A percentile compares a stretch with the other conserved stretches of the same genome.
These are phyloP conservation scores for Arvicola amphibius DNA, from an alignment of 2,797 vertebrate species.

Conservation along the genomic window DNA sequence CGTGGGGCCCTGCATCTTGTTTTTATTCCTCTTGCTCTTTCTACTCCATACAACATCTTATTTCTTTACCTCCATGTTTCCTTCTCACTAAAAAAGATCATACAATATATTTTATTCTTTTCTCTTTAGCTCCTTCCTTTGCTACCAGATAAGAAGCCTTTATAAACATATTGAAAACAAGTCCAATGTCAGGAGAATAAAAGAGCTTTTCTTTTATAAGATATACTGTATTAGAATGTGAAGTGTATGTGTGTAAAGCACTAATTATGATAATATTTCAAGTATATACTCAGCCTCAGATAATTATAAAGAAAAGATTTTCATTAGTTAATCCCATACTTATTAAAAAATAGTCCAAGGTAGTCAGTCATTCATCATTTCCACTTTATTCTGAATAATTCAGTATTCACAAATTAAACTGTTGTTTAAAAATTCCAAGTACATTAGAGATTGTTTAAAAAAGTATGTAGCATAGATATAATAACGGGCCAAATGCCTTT, in stretches of 20 bases:
- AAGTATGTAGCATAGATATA: not conserved
- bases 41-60: not conserved
- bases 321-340: not conserved
- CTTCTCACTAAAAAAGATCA: not conserved
- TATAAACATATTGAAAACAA: not conserved
- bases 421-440: not conserved
- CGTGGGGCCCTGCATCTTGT: accelerated
- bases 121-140: not conserved
- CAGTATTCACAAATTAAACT: not conserved
- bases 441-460: not conserved
- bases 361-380: not conserved
- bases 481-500: not conserved
- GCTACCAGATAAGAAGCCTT: not conserved
- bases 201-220: not conserved
- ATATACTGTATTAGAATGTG: not conserved
- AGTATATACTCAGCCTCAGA: not conserved
- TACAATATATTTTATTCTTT: not conserved
- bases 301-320: not conserved
- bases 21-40: not conserved
- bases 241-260: not conserved
- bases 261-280: not conserved
- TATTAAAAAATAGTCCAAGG: not conserved
- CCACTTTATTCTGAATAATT: not conserved
- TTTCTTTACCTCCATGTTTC: not conserved
- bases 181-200: not conserved